Base-by-base conservation (phyloP, 2,888 invertebrate genomes). In the Ornithoptera alexandrae region DNA sequence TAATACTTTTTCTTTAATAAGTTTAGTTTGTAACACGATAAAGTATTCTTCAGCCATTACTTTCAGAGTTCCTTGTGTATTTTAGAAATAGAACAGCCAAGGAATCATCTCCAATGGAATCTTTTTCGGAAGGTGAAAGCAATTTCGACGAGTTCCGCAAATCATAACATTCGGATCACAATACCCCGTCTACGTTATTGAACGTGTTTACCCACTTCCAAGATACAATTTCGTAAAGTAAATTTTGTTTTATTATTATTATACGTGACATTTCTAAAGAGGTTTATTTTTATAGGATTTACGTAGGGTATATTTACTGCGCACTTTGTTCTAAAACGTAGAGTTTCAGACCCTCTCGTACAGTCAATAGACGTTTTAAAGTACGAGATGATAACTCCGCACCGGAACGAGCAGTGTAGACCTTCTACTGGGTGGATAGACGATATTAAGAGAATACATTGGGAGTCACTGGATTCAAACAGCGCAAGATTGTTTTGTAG, bases 81-180 rank as follows among this genome's bases (percentile, higher is more conserved):
- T 53, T 36, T 64, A 18, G 53, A 36, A 42, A 12, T 56, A 56
- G 7, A 22, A 58, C 7, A 8, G 57, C 20, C 30, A 58, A 20
- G 57, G n/a, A 22, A 39, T 30, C 57, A 57, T 65, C 65, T 58
- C 22, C 57, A 65, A 58, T 65, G 22, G 42, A 65, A 65, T 42
- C 58, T 65, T 46, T 65, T 46, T 65, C 42, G 46, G 42, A 59
- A 59, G 58, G 42, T 46, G 46, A 42, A 65, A 65, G 65, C 65
- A 65, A 65, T 65, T 65, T 65, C 59, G 59, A 24, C 59, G 59
- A 65, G 59, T 65, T 65, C 46, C 30, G 59, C 36, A 42, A 65
- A 46, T 65, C 46, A 59, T 46, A 65, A 65, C 50, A 59, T 65
- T 65, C 22, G 59, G 24, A 65, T 65, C 22, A 59, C 65, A 65